Evolutionary conservation across 2,797 vertebrate species (phyloP), one percentile per base, ranked within the genome.

Genomic region (Coregonus sp.): DNA sequence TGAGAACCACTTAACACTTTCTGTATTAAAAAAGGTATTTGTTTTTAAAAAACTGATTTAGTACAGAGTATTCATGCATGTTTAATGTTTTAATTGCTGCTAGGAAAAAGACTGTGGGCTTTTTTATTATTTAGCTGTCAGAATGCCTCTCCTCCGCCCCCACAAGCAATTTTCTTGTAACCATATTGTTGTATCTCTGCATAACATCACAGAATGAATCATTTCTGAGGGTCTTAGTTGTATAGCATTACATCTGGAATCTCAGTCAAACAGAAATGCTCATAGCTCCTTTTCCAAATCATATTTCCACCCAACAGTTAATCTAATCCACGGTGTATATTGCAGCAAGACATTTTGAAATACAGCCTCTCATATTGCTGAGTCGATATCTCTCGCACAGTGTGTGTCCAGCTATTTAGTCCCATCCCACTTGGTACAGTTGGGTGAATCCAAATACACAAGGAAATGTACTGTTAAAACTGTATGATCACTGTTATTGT

Each of bases 131-230:
- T 33, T 31, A 72, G 71, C 52, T 33, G 29, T 18, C 50, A 56
- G 51, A 72, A 18, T 82, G 75, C 82, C 86, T 88, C 89, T 88
- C 81, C 86, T 63, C 59, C 59, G 16, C 89, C 84, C 79, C 82
- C 78, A 79, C 73, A 67, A 79, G 82, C 85, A 86, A 78, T 83
- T 81, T 79, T 75, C 80, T 75, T 82, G 75, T 77, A 83, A 85
- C 87, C 76, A 54, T 5, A 29, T 78, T 74, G 78, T 85, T 81
- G 79, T 80, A 61, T 80, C 80, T 78, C 79, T 84, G 80, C 80
- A 83, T 85, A 85, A 86, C 87, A 82, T 76, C 73, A 37, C 82
- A 4, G 63, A 73, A 75, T 87, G 84, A 88, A 84, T 82, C 79
- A 86, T 80, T 61, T 81, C 67, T 69, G 70, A 74, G 74, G 72